Base-by-base conservation (phyloP, 1,140 invertebrate species). In the Caenorhabditis tropicalis region DNA sequence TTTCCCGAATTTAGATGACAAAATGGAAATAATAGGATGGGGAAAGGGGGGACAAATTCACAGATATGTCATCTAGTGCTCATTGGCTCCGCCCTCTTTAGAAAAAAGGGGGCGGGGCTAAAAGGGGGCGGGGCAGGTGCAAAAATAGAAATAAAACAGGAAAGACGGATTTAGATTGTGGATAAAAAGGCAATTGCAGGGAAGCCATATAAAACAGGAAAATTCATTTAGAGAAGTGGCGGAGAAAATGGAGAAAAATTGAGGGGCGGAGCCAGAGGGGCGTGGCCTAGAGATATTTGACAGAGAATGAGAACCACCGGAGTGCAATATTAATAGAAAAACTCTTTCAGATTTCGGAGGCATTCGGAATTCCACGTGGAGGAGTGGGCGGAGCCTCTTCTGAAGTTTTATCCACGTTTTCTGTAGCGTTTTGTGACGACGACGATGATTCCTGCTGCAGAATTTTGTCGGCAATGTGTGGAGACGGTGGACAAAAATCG, bases 401-500 rank as follows among this genome's bases (percentile, higher is more conserved):
- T 7, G 53, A 56, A 27, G 53, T 56, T 24, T 56, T 56, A n/a
- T 56, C 53, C 7, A 56, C 53, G 53, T 56, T 24, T 27, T 56
- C 36, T 74, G 33, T 21, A n/a, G n/a, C 33, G 7, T 43, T 10
- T 24, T 19, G n/a, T 9, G 2, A 7, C 16, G 15, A 3, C 21
- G 33, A 36, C 65, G 21, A 27, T 33, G 7, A 10, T 33, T n/a
- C n/a, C 60, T 12, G 10, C 19, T 12, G 36, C 33, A 74, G 12
- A 10, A 43, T 74, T 24, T 39, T 36, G 36, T 15, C 12, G 33
- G 31, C 58, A 33, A 29, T 46, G 21, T 74, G 33, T 24, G 53
- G 53, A 56, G 53, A 56, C 4, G 29, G 53, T 21, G 65, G 65
- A 43, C 65, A 74, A n/a, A 74, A 74, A 24, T 74, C 65, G 6